Base-by-base conservation (phyloP, 2,888 invertebrate species). In the Orthosia incerta region DNA sequence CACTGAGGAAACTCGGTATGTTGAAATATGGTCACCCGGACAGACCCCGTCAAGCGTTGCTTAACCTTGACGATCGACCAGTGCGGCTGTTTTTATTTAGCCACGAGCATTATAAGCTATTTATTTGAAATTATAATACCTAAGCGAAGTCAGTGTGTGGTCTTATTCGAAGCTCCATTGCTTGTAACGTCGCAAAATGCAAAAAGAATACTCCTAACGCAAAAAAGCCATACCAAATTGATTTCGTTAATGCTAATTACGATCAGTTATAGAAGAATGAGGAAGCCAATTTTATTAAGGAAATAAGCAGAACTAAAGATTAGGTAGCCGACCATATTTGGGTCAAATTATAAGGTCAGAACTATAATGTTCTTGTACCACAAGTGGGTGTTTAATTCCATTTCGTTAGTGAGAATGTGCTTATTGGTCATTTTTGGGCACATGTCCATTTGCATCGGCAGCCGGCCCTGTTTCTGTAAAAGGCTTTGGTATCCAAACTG, bases 311-410 rank as follows among this genome's bases (percentile, higher is more conserved):
- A 20, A 7, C 11, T 48, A 20, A 62, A 18, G 23, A 80, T 64
- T 82, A 60, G 62, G 65, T 68, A 12, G 18, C 55, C 5, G 12
- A 2, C 84, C 75, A 67, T 84, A 76, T 80, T 74, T 68, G 68
- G 77, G 56, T 69, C 51, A 63, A 1, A 39, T 60, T 4, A 66
- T 74, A 77, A 72, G 62, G 56, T 63, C 62, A 59, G 51, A 80
- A 76, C 26, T 68, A 59, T 64, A 48, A 57, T 11, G 53, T 46
- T 74, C 1, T 31, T 61, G 16, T 62, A 50, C 4, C n/a, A n/a
- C 13, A 39, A 39, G 84, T 85, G 72, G 84, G 84, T 56, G 84
- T 79, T 64, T 74, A 69, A 76, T 76, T 69, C 51, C 56, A 70
- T 76, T 83, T 71, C 39, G 59, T 66, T 46, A 57, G 65, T 20